Conservation (phyloP, 2,888 invertebrate genomes). For the Pristionchus mayeri region DNA sequence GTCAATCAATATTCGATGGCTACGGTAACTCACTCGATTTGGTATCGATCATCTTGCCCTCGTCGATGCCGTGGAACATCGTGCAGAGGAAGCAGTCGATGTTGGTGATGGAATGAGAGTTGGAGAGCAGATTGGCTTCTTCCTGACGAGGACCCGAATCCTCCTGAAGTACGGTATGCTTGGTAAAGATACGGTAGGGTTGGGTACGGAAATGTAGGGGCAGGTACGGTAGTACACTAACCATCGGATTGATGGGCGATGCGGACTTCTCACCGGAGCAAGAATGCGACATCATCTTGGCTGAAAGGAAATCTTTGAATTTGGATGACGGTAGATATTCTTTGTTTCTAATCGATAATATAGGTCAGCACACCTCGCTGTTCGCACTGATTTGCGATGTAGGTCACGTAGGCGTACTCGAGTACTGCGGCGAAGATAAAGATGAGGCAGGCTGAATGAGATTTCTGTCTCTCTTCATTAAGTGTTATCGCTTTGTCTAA, state of each 20-base stretch:
- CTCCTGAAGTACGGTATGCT: neutral
- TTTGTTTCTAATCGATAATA: too few relatives aligned
- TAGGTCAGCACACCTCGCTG: neutral
- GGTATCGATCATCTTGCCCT: constrained; percentile 41
- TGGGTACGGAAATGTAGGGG: too few relatives aligned
- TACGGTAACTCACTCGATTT: constrained; percentile 12
- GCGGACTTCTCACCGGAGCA: neutral
- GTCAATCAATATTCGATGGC: neutral
- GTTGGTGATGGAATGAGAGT: neutral
- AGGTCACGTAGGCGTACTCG: constrained; percentile 45
- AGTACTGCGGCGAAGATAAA: constrained; percentile 48
- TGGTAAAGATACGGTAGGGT: too few relatives aligned
- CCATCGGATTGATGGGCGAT: neutral
- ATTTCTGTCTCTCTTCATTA: too few relatives aligned
- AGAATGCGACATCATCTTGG: neutral
- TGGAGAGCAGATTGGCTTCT: neutral
- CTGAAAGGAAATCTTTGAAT: neutral
- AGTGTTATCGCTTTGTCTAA: too few relatives aligned
- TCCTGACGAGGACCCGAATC: neutral
- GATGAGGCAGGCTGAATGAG: constrained; percentile 34
- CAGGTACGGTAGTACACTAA: neutral
- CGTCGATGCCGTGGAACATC: constrained; percentile 36
- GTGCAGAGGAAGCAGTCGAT: constrained; percentile 1
- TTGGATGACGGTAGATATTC: too few relatives aligned
- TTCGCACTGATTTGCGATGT: constrained; percentile 30